phyloP scores from a whole-genome alignment of 2,113 vertebrate genomes.

The Gymnogyps californianus region DNA sequence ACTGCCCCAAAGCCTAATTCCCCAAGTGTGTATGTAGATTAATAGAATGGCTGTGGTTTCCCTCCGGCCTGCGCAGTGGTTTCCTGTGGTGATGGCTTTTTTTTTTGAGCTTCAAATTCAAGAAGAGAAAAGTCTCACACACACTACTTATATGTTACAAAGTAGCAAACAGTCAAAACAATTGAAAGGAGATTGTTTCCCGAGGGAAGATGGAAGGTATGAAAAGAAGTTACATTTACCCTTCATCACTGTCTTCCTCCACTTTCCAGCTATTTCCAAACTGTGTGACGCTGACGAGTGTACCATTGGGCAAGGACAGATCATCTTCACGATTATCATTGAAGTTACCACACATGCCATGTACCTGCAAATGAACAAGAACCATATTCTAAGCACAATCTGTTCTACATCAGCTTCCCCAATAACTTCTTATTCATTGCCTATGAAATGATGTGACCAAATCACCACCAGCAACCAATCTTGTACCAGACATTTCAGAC shows the following conservation, averaged over 20 bases:
- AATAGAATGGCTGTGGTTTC: neutral
- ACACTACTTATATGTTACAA: neutral
- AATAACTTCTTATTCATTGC: neutral
- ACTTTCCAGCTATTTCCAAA: slow-evolving; percentile 76
- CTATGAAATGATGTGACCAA: neutral
- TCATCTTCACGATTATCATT: slow-evolving; percentile 46
- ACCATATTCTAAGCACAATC: neutral
- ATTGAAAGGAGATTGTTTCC: neutral
- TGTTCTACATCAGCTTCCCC: neutral
- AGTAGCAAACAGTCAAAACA: neutral
- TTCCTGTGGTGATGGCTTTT: neutral
- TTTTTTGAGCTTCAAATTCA: neutral
- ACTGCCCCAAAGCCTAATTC: neutral
- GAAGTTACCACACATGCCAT: slow-evolving; percentile 72
- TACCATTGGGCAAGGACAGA: slow-evolving; percentile 40
- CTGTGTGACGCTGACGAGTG: slow-evolving; percentile 1
- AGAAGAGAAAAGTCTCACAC: neutral
- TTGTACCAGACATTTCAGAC: neutral
- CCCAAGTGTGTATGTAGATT: too few relatives aligned
- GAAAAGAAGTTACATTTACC: slow-evolving; percentile 21
- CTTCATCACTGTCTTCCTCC: slow-evolving; percentile 41
- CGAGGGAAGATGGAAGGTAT: neutral
- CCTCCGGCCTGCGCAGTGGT: neutral
- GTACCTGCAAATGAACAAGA: slow-evolving; percentile 43
- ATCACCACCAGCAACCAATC: neutral